These are phyloP conservation scores for Crax fasciolata DNA, from an alignment of 2,797 vertebrate species.

Conservation along the genomic window DNA sequence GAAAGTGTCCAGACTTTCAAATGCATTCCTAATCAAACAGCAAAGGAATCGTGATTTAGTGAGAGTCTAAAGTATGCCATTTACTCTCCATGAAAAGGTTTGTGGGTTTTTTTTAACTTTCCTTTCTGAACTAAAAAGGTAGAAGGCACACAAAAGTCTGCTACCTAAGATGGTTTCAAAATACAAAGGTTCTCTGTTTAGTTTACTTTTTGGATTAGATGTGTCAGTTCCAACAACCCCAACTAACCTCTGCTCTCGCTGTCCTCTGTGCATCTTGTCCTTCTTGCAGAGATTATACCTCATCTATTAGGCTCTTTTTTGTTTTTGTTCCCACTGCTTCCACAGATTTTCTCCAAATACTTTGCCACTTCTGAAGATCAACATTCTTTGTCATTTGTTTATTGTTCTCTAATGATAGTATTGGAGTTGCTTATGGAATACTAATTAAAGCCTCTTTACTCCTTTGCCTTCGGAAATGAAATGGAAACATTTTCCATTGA, in stretches of 20 bases:
- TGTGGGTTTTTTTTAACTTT: slow-evolving; percentile 50
- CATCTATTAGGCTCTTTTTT: neutral
- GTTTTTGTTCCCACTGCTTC: slow-evolving; percentile 56
- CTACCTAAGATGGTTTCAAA: slow-evolving; percentile 63
- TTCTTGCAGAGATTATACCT: slow-evolving; percentile 56
- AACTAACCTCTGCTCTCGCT: slow-evolving; percentile 61
- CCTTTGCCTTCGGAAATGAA: slow-evolving; percentile 15
- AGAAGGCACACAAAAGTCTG: slow-evolving; percentile 64
- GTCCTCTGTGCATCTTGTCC: slow-evolving; percentile 42
- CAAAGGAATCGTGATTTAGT: slow-evolving; percentile 66
- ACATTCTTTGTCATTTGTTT: slow-evolving; percentile 34
- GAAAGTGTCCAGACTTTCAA: slow-evolving; percentile 60
- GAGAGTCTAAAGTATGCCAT: slow-evolving; percentile 59
- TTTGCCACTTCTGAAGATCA: neutral
- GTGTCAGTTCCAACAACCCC: slow-evolving; percentile 55
- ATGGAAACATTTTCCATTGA: slow-evolving; percentile 6
- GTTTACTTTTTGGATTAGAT: slow-evolving; percentile 73
- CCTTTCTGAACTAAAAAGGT: slow-evolving; percentile 65
- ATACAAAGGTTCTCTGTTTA: slow-evolving; percentile 61
- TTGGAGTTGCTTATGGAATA: slow-evolving; percentile 16
- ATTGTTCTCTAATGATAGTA: slow-evolving; percentile 28
- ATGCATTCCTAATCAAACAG: slow-evolving; percentile 67
- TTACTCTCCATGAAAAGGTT: slow-evolving; percentile 70
- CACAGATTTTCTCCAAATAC: slow-evolving; percentile 37
- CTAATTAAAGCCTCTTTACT: slow-evolving; percentile 41